Evolutionary conservation across 2,888 invertebrate genomes (phyloP).

Genomic region (Conops quadrifasciatus): DNA sequence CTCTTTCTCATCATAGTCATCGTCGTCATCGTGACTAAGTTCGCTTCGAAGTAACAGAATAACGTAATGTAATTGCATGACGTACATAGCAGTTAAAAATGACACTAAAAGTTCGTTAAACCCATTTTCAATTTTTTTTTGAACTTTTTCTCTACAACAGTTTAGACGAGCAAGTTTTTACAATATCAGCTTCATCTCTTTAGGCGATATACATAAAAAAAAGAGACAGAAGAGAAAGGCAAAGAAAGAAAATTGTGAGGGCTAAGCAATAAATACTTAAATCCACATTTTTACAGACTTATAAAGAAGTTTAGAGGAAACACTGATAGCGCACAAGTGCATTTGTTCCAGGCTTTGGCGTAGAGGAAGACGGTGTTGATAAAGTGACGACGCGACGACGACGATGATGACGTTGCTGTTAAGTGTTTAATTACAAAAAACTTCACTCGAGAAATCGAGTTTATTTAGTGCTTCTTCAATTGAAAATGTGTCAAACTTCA

Average conservation of each 20-base stretch:
- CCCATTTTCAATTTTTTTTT: slow-evolving; percentile 1
- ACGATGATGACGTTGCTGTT: slow-evolving; percentile 2
- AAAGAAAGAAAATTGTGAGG: neutral
- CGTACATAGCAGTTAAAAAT: neutral
- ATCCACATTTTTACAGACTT: slow-evolving; percentile 15
- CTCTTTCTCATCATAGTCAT: neutral
- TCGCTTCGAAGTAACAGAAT: slow-evolving; percentile 15
- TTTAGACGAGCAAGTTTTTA: slow-evolving; percentile 3
- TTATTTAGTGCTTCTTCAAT: neutral
- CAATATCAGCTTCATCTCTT: too few relatives aligned
- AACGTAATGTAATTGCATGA: neutral
- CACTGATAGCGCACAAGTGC: slow-evolving; percentile 20
- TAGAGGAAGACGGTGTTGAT: neutral
- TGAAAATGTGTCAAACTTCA: slow-evolving; percentile 26
- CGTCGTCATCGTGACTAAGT: neutral
- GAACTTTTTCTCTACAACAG: neutral
- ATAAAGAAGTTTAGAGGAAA: slow-evolving; percentile 15
- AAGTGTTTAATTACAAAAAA: slow-evolving; percentile 28
- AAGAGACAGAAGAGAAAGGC: neutral
- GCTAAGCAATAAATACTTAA: slow-evolving; percentile 5
- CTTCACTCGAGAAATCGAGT: slow-evolving; percentile 17
- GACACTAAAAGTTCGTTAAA: slow-evolving; percentile 25
- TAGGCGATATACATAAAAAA: too few relatives aligned
- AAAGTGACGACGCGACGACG: neutral
- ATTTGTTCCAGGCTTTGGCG: neutral